A percentile compares a stretch with the other conserved stretches of the same genome.
Evolutionary conservation across 1,140 invertebrate species (phyloP).

Genomic region (Campoletis sonorensis): DNA sequence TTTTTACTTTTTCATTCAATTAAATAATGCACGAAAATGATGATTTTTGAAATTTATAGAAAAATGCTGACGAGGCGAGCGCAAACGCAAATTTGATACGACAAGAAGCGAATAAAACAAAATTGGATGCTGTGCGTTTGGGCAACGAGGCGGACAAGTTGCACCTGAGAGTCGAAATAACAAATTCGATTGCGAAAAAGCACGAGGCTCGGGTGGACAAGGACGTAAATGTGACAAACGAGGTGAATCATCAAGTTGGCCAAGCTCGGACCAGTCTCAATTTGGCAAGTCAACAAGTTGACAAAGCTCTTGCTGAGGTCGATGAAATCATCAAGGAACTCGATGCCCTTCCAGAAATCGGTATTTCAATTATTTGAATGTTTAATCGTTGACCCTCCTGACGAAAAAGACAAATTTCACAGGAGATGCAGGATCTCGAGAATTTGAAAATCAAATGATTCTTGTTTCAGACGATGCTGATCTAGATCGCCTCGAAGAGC

Average conservation of each 20-base stretch:
- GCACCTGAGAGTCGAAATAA: conserved; percentile 82
- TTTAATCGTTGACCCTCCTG: too few species aligned
- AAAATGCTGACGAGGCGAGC: conserved; percentile 67
- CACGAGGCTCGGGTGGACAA: conserved; percentile 85
- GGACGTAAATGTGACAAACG: conserved; percentile 84
- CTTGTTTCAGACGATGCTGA: conserved; percentile 79
- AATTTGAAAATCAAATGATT: not conserved
- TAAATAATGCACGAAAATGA: too few species aligned
- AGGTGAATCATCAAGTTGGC: conserved; percentile 88
- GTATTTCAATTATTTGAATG: conserved; percentile 72
- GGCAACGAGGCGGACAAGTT: conserved; percentile 87
- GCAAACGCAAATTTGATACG: conserved; percentile 85
- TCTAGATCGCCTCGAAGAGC: conserved; percentile 84
- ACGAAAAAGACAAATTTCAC: too few species aligned
- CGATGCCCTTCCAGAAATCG: conserved; percentile 85
- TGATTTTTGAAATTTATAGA: conserved; percentile 65
- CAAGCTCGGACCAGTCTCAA: conserved; percentile 89
- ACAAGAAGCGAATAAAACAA: conserved; percentile 85
- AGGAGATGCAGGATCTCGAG: too few species aligned
- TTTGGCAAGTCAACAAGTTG: conserved; percentile 87
- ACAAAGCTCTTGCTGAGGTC: conserved; percentile 87
- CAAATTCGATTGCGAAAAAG: conserved; percentile 82
- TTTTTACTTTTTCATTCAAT: too few species aligned
- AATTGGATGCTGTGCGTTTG: conserved; percentile 84
- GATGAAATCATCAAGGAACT: conserved; percentile 89